These are phyloP conservation scores for Poecilia wingei DNA, from an alignment of 2,797 vertebrate genomes.

Conservation along the genomic window DNA sequence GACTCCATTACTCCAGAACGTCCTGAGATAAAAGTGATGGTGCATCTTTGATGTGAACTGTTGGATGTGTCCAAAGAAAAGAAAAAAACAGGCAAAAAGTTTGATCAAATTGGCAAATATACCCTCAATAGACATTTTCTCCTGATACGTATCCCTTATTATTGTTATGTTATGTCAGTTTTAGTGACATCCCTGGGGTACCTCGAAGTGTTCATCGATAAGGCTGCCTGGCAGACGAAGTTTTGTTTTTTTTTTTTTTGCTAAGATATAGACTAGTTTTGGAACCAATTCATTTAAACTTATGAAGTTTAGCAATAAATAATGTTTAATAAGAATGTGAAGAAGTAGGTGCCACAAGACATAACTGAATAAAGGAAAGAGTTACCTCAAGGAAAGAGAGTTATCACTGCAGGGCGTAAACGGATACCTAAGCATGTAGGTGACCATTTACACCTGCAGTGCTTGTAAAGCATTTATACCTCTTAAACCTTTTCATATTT, in stretches of 20 bases:
- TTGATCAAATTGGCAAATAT: conserved; percentile 28
- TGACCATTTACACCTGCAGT: background rate
- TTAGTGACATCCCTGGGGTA: background rate
- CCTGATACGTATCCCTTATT: background rate
- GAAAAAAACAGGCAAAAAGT: conserved; percentile 24
- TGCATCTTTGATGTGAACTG: conserved; percentile 54
- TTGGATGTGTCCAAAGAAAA: conserved; percentile 11
- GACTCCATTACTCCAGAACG: conserved; percentile 46
- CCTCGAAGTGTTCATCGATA: background rate
- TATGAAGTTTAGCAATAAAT: conserved; percentile 4
- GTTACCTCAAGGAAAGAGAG: background rate
- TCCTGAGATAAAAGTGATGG: conserved; percentile 73
- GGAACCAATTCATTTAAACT: background rate
- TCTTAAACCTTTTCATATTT: background rate
- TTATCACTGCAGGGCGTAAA: background rate
- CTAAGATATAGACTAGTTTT: background rate
- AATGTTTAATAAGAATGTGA: background rate
- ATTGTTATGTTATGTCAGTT: background rate
- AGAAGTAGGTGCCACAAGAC: conserved; percentile 18
- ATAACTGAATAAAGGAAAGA: background rate
- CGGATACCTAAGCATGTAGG: background rate
- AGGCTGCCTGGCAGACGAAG: background rate
- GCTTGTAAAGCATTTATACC: background rate
- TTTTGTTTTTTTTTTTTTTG: background rate
- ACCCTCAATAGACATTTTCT: background rate